Evolutionary conservation across 2,113 vertebrate species (phyloP).

Genomic region (Gracilinanus agilis): DNA sequence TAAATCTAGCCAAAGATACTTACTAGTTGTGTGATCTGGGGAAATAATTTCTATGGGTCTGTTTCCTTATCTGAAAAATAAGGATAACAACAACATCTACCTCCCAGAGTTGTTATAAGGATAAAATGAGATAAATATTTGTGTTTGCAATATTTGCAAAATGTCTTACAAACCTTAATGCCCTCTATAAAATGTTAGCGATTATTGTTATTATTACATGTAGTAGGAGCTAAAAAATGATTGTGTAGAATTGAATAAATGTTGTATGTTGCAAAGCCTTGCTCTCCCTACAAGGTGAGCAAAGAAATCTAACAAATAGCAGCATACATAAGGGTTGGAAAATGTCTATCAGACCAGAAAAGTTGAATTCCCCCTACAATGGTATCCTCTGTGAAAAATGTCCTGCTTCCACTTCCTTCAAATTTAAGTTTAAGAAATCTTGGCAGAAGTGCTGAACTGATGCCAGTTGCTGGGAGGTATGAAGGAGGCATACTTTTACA

Average conservation of each 20-base stretch:
- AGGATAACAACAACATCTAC: background rate
- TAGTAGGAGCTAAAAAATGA: background rate
- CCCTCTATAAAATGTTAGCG: background rate
- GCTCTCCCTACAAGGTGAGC: background rate
- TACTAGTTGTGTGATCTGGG: background rate
- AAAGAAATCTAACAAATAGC: background rate
- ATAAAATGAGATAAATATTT: background rate
- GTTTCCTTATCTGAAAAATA: background rate
- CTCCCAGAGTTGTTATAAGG: background rate
- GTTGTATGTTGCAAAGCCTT: background rate
- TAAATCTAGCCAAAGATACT: background rate
- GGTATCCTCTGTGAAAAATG: conserved; percentile 5
- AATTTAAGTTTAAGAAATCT: conserved; percentile 31
- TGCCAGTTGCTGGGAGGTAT: conserved; percentile 36
- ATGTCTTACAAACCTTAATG: background rate
- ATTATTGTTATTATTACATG: background rate
- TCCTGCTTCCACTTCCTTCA: conserved; percentile 3
- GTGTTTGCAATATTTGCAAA: background rate
- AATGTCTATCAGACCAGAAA: background rate
- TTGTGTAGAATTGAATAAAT: background rate
- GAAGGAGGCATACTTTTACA: conserved; percentile 26
- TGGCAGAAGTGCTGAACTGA: conserved; percentile 37
- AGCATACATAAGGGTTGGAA: conserved; percentile 7
- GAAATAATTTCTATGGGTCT: background rate
- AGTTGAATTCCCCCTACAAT: background rate